Percentiles rank a stretch among this genome's conserved stretches.
Conservation (phyloP, 2,888 invertebrate species). For the Agrotis exclamationis region DNA sequence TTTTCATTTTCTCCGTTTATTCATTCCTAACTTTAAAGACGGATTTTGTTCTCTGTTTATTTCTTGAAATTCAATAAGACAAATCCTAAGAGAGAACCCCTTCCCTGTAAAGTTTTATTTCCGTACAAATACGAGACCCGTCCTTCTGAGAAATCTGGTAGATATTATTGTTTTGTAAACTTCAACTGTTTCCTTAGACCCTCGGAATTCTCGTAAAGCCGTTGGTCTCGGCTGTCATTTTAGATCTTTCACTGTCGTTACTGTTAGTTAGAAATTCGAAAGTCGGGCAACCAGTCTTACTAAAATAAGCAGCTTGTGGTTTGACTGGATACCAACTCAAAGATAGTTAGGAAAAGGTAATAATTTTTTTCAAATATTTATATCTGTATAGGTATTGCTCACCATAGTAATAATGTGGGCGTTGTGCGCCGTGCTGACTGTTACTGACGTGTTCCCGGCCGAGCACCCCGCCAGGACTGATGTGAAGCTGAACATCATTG, state of each 20-base stretch:
- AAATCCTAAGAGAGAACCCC: not conserved
- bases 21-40: not conserved
- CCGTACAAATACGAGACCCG: not conserved
- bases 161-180: too few relatives aligned
- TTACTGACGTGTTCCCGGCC: conserved; percentile 91
- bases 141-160: not conserved
- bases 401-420: conserved; percentile 95
- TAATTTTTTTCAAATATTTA: too few relatives aligned
- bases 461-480: conserved; percentile 95
- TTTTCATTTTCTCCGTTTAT: not conserved
- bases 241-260: too few relatives aligned
- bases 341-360: too few relatives aligned
- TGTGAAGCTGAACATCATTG: conserved; percentile 92
- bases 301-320: too few relatives aligned
- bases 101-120: conserved; percentile 12
- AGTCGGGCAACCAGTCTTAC: too few relatives aligned
- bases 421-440: conserved; percentile 93
- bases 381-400: conserved; percentile 92
- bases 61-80: not conserved
- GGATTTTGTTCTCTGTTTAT: too few relatives aligned
- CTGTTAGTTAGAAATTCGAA: too few relatives aligned
- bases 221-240: too few relatives aligned
- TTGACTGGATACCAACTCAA: too few relatives aligned
- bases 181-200: too few relatives aligned
- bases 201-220: too few relatives aligned